These are phyloP conservation scores for Neria commutata DNA, from an alignment of 2,888 invertebrate species.

Conservation along the genomic window DNA sequence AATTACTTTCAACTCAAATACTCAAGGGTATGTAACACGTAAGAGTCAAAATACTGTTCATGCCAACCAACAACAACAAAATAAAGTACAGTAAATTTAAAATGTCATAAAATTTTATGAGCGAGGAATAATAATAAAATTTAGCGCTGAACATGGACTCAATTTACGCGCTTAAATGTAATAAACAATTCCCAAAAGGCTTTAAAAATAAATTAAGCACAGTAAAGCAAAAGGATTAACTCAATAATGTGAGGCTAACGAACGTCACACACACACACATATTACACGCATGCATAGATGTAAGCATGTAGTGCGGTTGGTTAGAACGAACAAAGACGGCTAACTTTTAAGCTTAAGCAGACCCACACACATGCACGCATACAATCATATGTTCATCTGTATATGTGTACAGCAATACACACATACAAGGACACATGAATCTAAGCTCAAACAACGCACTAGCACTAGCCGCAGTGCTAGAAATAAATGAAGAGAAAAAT, in stretches of 20 bases:
- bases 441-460: neutral
- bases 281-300: no score
- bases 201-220: constrained; percentile 54
- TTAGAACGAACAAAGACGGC: no score
- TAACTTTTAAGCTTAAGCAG: neutral
- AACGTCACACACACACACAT: constrained; percentile 1
- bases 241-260: constrained; percentile 21
- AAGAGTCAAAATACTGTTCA: no score
- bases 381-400: constrained; percentile 36
- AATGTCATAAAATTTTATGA: no score
- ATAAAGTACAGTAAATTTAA: no score
- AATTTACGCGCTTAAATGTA: constrained; percentile 10
- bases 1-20: no score
- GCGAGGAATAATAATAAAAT: no score
- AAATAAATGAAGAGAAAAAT: constrained; percentile 15
- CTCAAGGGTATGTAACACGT: no score
- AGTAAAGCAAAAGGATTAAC: constrained; percentile 54
- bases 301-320: no score
- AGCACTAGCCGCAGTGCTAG: neutral
- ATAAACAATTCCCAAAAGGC: constrained; percentile 36
- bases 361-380: constrained; percentile 5
- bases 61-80: no score
- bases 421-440: constrained; percentile 11
- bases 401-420: constrained; percentile 32
- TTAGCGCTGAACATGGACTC: no score